phyloP scores from a whole-genome alignment of 2,113 vertebrate species.

The Strix uralensis region DNA sequence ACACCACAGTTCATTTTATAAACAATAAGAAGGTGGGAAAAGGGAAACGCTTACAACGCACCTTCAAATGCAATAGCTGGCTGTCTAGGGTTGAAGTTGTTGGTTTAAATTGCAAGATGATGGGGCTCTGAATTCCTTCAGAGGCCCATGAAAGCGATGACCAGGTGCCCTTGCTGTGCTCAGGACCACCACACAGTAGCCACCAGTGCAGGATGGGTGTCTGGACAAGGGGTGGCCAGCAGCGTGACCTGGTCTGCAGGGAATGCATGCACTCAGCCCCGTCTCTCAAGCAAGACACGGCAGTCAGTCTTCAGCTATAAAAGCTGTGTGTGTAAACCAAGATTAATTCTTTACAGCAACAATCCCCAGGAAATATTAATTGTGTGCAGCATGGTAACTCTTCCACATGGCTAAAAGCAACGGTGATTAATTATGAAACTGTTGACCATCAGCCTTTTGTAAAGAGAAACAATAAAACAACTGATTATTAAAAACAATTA shows the following conservation, averaged over 20 bases:
- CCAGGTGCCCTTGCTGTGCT: not conserved
- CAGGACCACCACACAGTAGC: not conserved
- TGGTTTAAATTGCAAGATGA: not conserved
- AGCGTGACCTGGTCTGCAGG: not conserved
- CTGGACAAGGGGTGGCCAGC: not conserved
- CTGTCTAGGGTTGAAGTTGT: not conserved
- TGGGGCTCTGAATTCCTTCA: not conserved
- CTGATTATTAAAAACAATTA: slow-evolving; percentile 60
- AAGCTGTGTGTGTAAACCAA: not conserved
- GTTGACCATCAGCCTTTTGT: slow-evolving; percentile 18
- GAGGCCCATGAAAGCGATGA: fast-evolving
- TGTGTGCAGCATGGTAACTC: slow-evolving; percentile 17
- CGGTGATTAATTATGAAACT: slow-evolving; percentile 41
- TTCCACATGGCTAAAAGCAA: slow-evolving; percentile 23
- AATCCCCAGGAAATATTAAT: slow-evolving; percentile 48
- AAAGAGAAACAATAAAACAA: slow-evolving; percentile 47
- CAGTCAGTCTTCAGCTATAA: not conserved
- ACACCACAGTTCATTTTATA: too few relatives aligned
- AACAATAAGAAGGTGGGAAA: not conserved
- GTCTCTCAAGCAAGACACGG: not conserved
- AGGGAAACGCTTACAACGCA: not conserved
- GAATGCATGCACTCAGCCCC: not conserved
- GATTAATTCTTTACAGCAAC: slow-evolving; percentile 34
- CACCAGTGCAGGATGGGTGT: fast-evolving
- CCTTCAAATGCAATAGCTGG: not conserved